Evolutionary conservation across 1,140 invertebrate genomes (phyloP), one percentile per base, ranked within the genome.

Genomic region (Maniola jurtina): DNA sequence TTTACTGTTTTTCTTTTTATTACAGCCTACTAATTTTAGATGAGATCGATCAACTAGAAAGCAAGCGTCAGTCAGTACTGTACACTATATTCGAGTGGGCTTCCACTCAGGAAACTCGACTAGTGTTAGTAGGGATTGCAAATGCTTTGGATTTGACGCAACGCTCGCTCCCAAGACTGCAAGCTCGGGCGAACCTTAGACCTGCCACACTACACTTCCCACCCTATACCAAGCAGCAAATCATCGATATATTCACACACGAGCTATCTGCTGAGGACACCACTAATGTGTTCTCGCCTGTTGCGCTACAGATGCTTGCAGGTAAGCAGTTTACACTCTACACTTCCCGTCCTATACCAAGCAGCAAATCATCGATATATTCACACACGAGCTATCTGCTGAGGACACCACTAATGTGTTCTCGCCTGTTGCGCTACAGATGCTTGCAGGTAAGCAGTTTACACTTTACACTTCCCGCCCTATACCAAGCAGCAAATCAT

Each of bases 61-160:
- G 92, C 61, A 96, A 95, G 81, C 94, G 95, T 16, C 97, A 99
- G 76, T 94, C 96, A 5, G 94, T 99, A 25, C 88, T 99, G 11
- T 99, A 99, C 85, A 95, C 95, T 0, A 94, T 99, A 69, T 99
- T 99, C 89, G 97, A 98, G 81, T 99, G 97, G 97, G 96, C 95
- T 0, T 83, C 95, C 48, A 73, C 86, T 0, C 89, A 93, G 38
- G 38, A 55, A 13, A 34, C 56, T 36, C 95, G 95, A 0, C 79
- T 99, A 0, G 93, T 99, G 65, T 90, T 99, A 2, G 93, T 99
- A 54, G 98, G 98, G 35, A 96, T 99, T 75, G 97, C 98, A 13
- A 99, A 99, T 92, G 95, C 98, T n/a, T 92, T 99, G 60, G 98
- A 99, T 92, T 92, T 99, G 38, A 99, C 97, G 0, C 96, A 98